phyloP scores from a whole-genome alignment of 2,888 invertebrate genomes.

The Drosophila fungiperda region DNA sequence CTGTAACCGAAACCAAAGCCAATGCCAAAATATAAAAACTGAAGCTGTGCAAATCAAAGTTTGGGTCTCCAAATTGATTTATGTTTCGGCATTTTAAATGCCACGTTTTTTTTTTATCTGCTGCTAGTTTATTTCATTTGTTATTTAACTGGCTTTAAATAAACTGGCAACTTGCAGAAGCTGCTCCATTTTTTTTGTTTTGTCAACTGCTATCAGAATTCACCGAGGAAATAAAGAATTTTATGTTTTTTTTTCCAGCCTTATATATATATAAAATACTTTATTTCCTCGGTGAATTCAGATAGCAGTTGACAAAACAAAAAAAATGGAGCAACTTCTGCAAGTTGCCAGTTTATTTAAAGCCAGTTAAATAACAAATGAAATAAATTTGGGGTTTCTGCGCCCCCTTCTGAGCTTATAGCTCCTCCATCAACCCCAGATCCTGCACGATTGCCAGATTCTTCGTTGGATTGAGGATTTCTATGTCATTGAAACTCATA shows the following conservation, averaged over 20 bases:
- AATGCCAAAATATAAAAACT: conserved; percentile 6
- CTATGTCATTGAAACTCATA: too few species aligned
- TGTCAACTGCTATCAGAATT: not conserved
- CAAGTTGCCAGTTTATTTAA: not conserved
- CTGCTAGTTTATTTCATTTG: conserved; percentile 26
- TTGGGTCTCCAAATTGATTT: conserved; percentile 55
- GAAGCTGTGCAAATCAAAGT: conserved; percentile 2
- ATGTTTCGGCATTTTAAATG: conserved; percentile 55
- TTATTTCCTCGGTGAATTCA: not conserved
- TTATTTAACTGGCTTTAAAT: not conserved
- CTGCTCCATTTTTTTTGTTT: not conserved
- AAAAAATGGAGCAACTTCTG: not conserved
- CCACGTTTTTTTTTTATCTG: conserved; percentile 48
- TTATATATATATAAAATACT: too few species aligned
- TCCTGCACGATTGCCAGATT: too few species aligned
- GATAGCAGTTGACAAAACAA: not conserved
- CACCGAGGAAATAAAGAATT: not conserved
- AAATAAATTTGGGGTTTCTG: not conserved
- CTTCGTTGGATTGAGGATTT: too few species aligned
- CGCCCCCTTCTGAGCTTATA: too few species aligned
- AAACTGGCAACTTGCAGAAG: not conserved
- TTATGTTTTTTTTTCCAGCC: not conserved
- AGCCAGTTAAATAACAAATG: not conserved
- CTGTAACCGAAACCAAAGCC: conserved; percentile 34
- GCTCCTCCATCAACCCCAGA: too few species aligned